Percentiles rank a stretch among this genome's conserved stretches.
phyloP scores from a whole-genome alignment of 2,113 vertebrate genomes.

The Sylvietta virens region DNA sequence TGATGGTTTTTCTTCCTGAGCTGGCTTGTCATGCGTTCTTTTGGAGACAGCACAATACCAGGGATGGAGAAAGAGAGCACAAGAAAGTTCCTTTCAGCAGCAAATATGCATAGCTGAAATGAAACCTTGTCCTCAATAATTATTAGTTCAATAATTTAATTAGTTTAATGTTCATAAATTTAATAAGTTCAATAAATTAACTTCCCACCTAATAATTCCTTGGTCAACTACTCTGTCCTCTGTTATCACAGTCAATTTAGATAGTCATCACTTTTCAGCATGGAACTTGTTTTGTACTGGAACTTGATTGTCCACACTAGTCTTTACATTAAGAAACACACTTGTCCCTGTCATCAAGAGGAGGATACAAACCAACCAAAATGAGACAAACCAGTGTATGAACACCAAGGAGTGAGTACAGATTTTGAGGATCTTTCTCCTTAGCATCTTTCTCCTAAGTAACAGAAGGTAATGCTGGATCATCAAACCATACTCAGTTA shows the following conservation, averaged over 20 bases:
- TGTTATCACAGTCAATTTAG: neutral
- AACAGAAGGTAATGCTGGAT: neutral
- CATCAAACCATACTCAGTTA: neutral
- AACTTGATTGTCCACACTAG: neutral
- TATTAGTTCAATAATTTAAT: neutral
- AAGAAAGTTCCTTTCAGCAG: neutral
- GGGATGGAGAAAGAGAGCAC: neutral
- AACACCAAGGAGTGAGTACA: neutral
- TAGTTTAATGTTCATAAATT: neutral
- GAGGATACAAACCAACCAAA: neutral
- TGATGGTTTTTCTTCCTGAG: neutral
- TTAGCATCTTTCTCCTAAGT: neutral
- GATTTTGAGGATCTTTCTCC: neutral
- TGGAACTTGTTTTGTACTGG: neutral
- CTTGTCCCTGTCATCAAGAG: neutral
- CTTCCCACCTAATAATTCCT: neutral
- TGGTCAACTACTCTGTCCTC: neutral
- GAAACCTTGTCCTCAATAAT: neutral
- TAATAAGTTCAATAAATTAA: no score
- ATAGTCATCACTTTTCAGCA: neutral
- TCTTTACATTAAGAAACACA: neutral
- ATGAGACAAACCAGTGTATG: neutral
- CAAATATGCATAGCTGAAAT: neutral
- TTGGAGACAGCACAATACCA: accelerated
- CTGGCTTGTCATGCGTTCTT: neutral